A percentile compares a stretch with the other conserved stretches of the same genome.
These are phyloP conservation scores for Piezodorus guildinii DNA, from an alignment of 1,140 invertebrate species.

Conservation along the genomic window DNA sequence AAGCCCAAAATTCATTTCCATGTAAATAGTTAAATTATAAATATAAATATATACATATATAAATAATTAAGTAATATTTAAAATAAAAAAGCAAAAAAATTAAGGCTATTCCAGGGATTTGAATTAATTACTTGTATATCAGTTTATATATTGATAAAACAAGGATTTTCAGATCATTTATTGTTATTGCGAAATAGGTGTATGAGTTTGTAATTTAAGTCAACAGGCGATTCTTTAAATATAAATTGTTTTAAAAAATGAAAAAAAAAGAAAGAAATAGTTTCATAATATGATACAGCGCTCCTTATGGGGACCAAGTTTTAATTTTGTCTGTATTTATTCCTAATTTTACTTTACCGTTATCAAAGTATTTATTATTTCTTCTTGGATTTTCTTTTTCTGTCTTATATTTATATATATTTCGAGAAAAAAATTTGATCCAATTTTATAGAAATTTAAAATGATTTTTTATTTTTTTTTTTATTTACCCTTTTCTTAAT, in stretches of 20 bases:
- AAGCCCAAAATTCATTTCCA: conserved; percentile 3
- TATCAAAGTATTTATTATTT: too few species aligned
- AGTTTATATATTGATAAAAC: conserved; percentile 11
- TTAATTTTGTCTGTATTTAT: too few species aligned
- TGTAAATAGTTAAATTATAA: conserved; percentile 10
- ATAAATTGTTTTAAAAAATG: conserved; percentile 17
- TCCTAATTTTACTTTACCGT: too few species aligned
- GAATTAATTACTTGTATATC: conserved; percentile 8
- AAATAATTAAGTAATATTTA: neutral
- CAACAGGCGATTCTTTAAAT: conserved; percentile 20
- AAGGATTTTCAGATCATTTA: conserved; percentile 16
- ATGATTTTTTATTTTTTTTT: too few species aligned
- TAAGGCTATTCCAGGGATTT: conserved; percentile 16
- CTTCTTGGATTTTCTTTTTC: too few species aligned
- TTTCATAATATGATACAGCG: neutral
- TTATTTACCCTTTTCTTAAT: too few species aligned
- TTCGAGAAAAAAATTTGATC: too few species aligned
- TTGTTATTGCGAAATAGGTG: conserved; percentile 23
- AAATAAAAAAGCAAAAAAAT: neutral
- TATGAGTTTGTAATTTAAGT: conserved; percentile 23
- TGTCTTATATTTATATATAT: too few species aligned
- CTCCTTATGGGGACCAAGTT: too few species aligned
- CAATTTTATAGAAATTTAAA: too few species aligned
- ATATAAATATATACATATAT: conserved; percentile 1
- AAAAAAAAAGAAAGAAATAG: neutral